These are phyloP conservation scores for Calliphora vomitoria DNA, from an alignment of 2,888 invertebrate species.

Conservation along the genomic window DNA sequence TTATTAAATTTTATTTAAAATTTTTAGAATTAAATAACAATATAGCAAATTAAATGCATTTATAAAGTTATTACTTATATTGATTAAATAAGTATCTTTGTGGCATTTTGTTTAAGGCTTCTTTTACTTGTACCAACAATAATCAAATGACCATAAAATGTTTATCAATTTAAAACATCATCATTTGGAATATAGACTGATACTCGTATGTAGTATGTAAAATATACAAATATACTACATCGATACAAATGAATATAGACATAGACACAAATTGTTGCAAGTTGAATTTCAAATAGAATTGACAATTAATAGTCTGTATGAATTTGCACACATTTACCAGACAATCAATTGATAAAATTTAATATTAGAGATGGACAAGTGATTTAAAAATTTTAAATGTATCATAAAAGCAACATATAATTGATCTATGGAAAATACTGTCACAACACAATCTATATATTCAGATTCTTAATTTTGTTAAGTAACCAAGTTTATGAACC, in stretches of 20 bases:
- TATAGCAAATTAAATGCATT: conserved; percentile 8
- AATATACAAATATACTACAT: not conserved
- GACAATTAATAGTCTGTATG: conserved; percentile 71
- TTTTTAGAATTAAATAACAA: conserved; percentile 1
- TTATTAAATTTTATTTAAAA: conserved; percentile 3
- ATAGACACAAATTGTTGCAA: conserved; percentile 55
- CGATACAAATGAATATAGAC: not conserved
- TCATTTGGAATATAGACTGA: conserved; percentile 7
- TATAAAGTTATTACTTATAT: conserved; percentile 5
- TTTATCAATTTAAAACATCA: conserved; percentile 57
- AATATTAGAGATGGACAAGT: conserved; percentile 30
- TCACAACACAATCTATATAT: too few species aligned
- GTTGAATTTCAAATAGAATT: conserved; percentile 69
- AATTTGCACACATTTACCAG: conserved; percentile 63
- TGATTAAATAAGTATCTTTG: conserved; percentile 23
- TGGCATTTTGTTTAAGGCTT: conserved; percentile 14
- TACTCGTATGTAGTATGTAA: not conserved
- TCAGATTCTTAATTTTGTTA: too few species aligned
- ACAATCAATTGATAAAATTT: conserved; percentile 34
- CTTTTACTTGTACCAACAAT: not conserved
- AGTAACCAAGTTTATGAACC: too few species aligned
- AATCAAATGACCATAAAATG: conserved; percentile 59
- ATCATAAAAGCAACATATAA: too few species aligned
- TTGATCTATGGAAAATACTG: too few species aligned
- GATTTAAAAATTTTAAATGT: too few species aligned